Evolutionary conservation across 2,113 vertebrate species (phyloP), one percentile per base, ranked within the genome.

Genomic region (Carettochelys insculpta): DNA sequence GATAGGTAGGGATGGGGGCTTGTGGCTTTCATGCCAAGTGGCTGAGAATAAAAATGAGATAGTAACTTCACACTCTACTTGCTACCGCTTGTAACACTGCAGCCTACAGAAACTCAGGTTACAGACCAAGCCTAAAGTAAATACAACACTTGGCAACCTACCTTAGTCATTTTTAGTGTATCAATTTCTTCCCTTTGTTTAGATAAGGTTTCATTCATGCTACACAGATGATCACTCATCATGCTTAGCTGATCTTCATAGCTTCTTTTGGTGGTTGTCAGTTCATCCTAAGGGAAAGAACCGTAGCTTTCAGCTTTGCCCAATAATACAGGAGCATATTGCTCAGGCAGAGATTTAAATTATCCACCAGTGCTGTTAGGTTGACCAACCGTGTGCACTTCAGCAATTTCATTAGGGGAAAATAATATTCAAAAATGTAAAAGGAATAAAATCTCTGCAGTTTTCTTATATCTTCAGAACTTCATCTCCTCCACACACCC

Each of bases 191-290:
- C 99, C 61, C 99, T 98, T 97, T 99, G 99, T 89, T 99, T 99
- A 75, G 99, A 99, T 94, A 99, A 94, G 1, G 99, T 99, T 98
- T 99, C 99, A 4, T 99, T 99, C 99, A 99, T 99, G 65, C 98
- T 99, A 92, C 99, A 99, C 90, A 99, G 98, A 89, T 99, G 99
- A 94, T 99, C 99, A n/a, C 99, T 99, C 99, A 99, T 99, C 99
- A 99, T 99, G 92, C 99, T 99, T 75, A 99, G 94, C 97, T 99
- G 99, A 90, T 99, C 99, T 95, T 99, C 99, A 0, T 99, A 99
- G 97, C 99, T 99, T 94, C 99, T 98, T 96, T 99, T 99, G 2
- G 99, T 99, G 0, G 99, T 99, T 56, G 98, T 97, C 95, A 99
- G 95, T 81, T 99, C 99, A 92, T 99, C 99, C 99, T 99, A 94